Evolutionary conservation across 2,797 vertebrate genomes (phyloP), one percentile per base, ranked within the genome.

Genomic region (Pelobates cultripes): DNA sequence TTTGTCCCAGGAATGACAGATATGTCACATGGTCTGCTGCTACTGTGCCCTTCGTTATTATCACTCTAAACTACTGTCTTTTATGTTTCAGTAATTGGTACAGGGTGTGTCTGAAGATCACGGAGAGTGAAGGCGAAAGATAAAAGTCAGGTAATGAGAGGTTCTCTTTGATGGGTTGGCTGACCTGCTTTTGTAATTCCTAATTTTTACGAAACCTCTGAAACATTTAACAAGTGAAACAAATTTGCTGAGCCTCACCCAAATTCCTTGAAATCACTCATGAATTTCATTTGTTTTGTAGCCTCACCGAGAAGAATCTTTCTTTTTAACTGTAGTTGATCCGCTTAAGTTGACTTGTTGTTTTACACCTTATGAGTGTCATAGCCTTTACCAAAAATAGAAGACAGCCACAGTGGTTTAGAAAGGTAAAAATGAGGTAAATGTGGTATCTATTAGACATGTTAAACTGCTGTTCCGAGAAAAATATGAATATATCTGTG

Each of bases 201-300:
- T 84, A 80, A 79, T 80, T 84, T 83, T 75, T 84, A 64, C 7
- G 61, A 80, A 84, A 67, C 77, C 70, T 45, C 68, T 79, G 68
- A 47, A 72, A 84, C 77, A 84, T 79, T 76, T 75, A 80, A 80
- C 72, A 76, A 84, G 82, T 80, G 82, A 80, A 84, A 84, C 82
- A 84, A 84, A 84, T 84, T 84, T 84, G 67, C 77, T 76, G n/a
- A 78, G 66, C 82, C 82, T 84, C 82, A 80, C 82, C 82, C 82
- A 68, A 75, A 84, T 84, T 84, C 82, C 82, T 84, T 80, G 47
- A 84, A 84, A 84, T 80, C 73, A 79, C 43, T 84, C 73, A 70
- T 79, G 47, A 76, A 75, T 72, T 76, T 51, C 10, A 76, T 84
- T 76, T 72, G 68, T 64, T 64, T 68, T 84, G 13, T 40, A 61